Base-by-base conservation (phyloP, 2,797 vertebrate genomes). In the Sebastes jordani region DNA sequence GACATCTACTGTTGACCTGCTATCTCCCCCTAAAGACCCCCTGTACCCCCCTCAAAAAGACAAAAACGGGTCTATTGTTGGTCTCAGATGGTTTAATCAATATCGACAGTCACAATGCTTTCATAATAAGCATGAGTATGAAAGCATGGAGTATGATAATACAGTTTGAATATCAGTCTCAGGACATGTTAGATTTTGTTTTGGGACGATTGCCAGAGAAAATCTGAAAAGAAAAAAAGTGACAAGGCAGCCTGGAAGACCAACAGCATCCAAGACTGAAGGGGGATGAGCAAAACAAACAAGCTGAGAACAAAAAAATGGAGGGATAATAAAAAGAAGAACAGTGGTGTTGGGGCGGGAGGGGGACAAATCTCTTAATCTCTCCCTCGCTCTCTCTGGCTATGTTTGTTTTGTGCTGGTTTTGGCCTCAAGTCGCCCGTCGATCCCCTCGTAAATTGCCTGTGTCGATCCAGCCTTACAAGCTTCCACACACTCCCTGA, bases 291-390 rank as follows among this genome's bases (percentile, higher is more conserved):
- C 46, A 70, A 84, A 81, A 85, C 73, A 87, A 88, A 89, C 56
- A 84, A 74, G 56, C 58, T n/a, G 42, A 78, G 52, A 46, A 65
- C 29, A 56, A 72, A 83, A 80, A 83, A 72, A 62, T 56, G 22
- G 74, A 83, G 70, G 61, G 82, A 86, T 81, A 88, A 88, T 71
- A 84, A 76, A 86, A 78, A 74, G 20, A 64, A 83, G 56, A 83
- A 81, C 63, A 77, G 55, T 46, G n/a, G 71, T 38, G 55, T 60
- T 70, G 2, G 23, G n/a, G 25, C 3, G 25, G 23, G 29, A 59
- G 34, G 59, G 22, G 58, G 59, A 77, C 91, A 93, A 93, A 94
- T 94, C 89, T 92, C 82, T 88, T 92, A 91, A 93, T 94, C 92
- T 87, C 77, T 80, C 84, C 71, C 80, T 75, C 23, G 4, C 78